Evolutionary conservation across 2,797 vertebrate species (phyloP), one percentile per base, ranked within the genome.

Genomic region (Anisognathus igniventris): DNA sequence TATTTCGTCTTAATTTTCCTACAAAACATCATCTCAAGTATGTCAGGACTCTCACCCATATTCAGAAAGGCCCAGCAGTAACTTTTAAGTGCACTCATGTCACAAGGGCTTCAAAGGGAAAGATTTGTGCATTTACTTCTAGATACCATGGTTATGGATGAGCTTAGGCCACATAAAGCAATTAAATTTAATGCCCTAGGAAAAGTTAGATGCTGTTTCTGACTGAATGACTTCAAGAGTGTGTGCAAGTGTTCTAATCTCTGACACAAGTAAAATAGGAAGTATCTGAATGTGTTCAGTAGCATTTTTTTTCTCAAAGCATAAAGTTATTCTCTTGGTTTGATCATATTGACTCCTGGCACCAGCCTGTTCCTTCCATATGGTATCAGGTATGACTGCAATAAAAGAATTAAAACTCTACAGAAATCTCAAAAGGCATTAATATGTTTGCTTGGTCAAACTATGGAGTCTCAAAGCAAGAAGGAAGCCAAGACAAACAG

Each of bases 401-500:
- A 87, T 42, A 91, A 85, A 92, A 76, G 15, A 81, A 93, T 50
- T 65, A 68, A 65, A 93, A 75, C 8, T 37, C 76, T 33, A 53
- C 50, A 87, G 37, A 91, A 93, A 82, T 68, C 66, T 56, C 51
- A 64, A 75, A 90, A 73, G 51, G 51, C 4, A 10, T 60, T 60
- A 72, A 25, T 58, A 37, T 21, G 23, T 74, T 95, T 80, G 62
- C 79, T 92, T 78, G 86, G 62, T 81, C 45, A 39, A 95, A 58
- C n/a, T 14, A 77, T 5, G 9, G 45, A 88, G 60, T 60, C 66
- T 60, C 66, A 92, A 72, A 88, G 76, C 45, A 68, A 85, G 79
- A 84, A 89, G 40, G 39, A 88, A 79, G 92, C 83, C 93, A 96
- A 95, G 86, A 92, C 54, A 92, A 97, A 97, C 85, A 94, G 64